These are phyloP conservation scores for Lordiphosa stackelbergi DNA, from an alignment of 1,140 invertebrate genomes.

Conservation along the genomic window DNA sequence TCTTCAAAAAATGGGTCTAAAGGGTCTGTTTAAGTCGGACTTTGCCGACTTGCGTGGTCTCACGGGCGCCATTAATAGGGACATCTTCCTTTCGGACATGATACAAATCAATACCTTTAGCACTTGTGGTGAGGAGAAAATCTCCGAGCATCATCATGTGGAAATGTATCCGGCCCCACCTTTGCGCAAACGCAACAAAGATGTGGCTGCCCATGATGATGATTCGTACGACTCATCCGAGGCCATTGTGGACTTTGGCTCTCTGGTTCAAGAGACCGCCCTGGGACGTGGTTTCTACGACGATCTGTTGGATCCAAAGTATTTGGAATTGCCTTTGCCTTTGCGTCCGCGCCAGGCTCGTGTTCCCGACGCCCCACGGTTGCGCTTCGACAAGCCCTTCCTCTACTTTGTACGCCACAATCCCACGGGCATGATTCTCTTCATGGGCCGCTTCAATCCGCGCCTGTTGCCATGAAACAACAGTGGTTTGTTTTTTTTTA, in stretches of 20 bases:
- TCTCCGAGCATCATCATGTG: conserved; percentile 85
- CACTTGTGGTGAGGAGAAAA: conserved; percentile 86
- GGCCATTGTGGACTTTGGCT: conserved; percentile 58
- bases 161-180: conserved; percentile 87
- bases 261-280: conserved; percentile 78
- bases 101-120: conserved; percentile 88
- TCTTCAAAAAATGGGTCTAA: conserved; percentile 87
- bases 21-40: conserved; percentile 84
- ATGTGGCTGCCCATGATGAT: conserved; percentile 58
- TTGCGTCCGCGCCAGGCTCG: conserved; percentile 84
- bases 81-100: conserved; percentile 87
- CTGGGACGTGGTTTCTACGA: conserved; percentile 81
- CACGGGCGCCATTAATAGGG: conserved; percentile 84
- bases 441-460: conserved; percentile 91
- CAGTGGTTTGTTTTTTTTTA: conserved; percentile 14
- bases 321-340: conserved; percentile 81
- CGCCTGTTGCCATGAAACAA: conserved; percentile 81
- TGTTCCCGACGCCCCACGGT: conserved; percentile 83
- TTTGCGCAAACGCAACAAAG: conserved; percentile 77
- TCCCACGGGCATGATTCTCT: conserved; percentile 89
- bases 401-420: conserved; percentile 91
- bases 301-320: conserved; percentile 80
- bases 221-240: conserved; percentile 57
- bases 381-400: conserved; percentile 90
- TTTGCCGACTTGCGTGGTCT: conserved; percentile 88